Evolutionary conservation across 2,888 invertebrate genomes (phyloP), one percentile per base, ranked within the genome.

Genomic region (Parascotia fuliginaria): DNA sequence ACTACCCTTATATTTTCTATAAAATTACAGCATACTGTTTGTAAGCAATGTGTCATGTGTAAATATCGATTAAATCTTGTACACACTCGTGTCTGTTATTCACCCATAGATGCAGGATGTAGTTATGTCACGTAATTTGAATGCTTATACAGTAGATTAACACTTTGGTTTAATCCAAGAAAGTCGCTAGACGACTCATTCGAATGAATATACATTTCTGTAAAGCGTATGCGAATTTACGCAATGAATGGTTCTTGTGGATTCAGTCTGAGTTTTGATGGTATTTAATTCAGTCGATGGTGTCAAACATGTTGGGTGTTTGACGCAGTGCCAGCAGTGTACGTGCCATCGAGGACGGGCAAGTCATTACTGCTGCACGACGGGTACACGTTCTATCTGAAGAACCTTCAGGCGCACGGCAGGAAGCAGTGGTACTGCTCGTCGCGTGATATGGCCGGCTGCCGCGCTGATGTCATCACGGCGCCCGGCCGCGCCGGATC

Each of bases 371-470:
- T 92, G 60, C 82, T 91, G 43, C 90, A 90, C 73, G 91, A 89
- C 65, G 87, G 85, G 49, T 92, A 91, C 73, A 91, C 91, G 12
- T 92, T 88, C 83, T 91, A 91, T 74, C 64, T 91, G 84, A 91
- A 92, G 85, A 91, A 92, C 62, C 73, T 87, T 44, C 91, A 91
- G 67, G 89, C 91, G 29, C 89, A 90, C 55, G 91, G 90, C 0
- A 77, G 91, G 52, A 90, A 90, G 80, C 92, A 91, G 78, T 92
- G 92, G 92, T 91, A 91, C 77, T 92, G 92, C 67, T 91, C 91
- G 16, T 89, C 91, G 38, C 72, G 91, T 12, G 91, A 91, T 67
- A 92, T 91, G 91, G 90, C 91, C 3, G 91, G 91, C 22, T 92
- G 91, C 59, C 84, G 91, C 9, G 91, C 92, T 16, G 91, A 91